These are phyloP conservation scores for Perodicticus potto DNA, from an alignment of 2,797 vertebrate genomes.

Conservation along the genomic window DNA sequence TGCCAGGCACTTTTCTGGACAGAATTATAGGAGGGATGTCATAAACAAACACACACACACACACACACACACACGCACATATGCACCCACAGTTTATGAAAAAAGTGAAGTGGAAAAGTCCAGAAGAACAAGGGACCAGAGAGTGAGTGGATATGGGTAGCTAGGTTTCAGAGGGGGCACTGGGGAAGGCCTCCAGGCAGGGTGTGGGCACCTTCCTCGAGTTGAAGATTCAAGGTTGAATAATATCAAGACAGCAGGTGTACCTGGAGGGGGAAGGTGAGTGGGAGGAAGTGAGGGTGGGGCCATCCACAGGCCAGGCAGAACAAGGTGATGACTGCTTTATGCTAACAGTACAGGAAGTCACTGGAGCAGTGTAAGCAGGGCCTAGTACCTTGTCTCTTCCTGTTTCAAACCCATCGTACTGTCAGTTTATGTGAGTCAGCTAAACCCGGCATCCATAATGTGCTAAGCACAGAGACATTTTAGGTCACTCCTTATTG, in stretches of 20 bases:
- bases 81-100: not conserved
- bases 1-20: not conserved
- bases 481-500: not conserved
- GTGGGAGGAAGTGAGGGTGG: not conserved
- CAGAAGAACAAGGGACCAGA: not conserved
- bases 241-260: not conserved
- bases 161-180: not conserved
- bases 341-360: not conserved
- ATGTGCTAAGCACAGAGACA: not conserved
- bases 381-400: not conserved
- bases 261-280: fast-evolving
- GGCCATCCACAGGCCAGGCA: not conserved
- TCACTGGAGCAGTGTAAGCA: not conserved
- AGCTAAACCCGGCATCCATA: not conserved
- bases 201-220: fast-evolving
- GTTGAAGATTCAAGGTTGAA: not conserved
- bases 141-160: not conserved
- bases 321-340: not conserved
- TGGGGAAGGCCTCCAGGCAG: not conserved
- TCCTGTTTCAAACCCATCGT: not conserved
- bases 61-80: not conserved
- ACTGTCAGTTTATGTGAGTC: not conserved
- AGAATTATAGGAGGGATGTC: not conserved
- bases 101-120: not conserved
- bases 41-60: not conserved